These are phyloP conservation scores for Hirtodrosophila histrioides DNA, from an alignment of 2,888 invertebrate species.

Conservation along the genomic window DNA sequence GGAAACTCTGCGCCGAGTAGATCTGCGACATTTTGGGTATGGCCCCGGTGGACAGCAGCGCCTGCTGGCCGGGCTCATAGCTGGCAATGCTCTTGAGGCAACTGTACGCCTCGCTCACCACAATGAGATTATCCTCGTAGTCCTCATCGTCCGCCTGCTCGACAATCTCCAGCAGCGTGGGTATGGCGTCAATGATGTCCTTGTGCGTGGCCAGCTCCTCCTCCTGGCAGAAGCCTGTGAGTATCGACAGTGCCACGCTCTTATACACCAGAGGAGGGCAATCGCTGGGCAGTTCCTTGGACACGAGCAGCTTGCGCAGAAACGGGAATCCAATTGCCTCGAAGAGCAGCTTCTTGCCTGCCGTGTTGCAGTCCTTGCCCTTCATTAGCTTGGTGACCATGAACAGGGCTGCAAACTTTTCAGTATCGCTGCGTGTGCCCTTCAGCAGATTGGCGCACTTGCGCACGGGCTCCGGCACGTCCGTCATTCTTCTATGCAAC, in stretches of 20 bases:
- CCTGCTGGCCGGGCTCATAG: conserved; percentile 91
- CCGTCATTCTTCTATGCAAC: conserved; percentile 77
- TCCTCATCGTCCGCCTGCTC: conserved; percentile 93
- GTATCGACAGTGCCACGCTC: conserved; percentile 93
- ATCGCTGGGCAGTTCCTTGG: conserved; percentile 91
- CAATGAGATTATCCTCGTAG: conserved; percentile 93
- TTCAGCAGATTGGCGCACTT: conserved; percentile 93
- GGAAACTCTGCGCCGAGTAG: conserved; percentile 94
- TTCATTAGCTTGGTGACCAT: conserved; percentile 96
- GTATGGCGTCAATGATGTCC: conserved; percentile 93
- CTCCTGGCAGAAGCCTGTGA: conserved; percentile 94
- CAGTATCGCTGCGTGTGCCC: conserved; percentile 92
- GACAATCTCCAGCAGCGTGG: conserved; percentile 93
- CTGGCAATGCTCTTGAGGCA: conserved; percentile 93
- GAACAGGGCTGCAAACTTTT: conserved; percentile 95
- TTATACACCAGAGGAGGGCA: conserved; percentile 96
- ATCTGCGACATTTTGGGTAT: conserved; percentile 93
- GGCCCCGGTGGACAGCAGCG: conserved; percentile 90
- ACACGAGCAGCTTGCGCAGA: conserved; percentile 91
- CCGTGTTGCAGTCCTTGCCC: conserved; percentile 90
- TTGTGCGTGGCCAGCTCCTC: conserved; percentile 91
- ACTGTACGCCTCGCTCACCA: conserved; percentile 93
- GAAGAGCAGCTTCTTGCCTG: conserved; percentile 92
- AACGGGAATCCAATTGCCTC: conserved; percentile 96
- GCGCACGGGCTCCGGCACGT: conserved; percentile 91